A percentile compares a stretch with the other conserved stretches of the same genome.
Conservation (phyloP, 1,140 invertebrate species). For the Apis florea region DNA sequence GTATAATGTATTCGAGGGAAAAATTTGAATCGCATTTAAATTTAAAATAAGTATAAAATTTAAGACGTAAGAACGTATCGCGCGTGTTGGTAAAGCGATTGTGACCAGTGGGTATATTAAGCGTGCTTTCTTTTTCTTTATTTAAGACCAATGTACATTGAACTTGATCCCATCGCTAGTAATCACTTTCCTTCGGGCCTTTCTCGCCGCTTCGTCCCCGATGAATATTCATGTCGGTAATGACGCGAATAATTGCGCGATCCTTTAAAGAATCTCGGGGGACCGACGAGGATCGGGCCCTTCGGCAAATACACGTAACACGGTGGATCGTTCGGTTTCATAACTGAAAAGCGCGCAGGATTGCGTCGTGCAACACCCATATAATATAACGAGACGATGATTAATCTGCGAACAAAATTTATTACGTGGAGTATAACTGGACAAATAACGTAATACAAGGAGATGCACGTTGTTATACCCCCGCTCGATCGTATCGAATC, state of each 20-base stretch:
- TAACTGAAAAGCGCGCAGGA: conserved; percentile 28
- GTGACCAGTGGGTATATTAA: not conserved
- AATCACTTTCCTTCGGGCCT: conserved; percentile 44
- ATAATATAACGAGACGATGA: not conserved
- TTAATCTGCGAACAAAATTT: not conserved
- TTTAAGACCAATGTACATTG: conserved; percentile 17
- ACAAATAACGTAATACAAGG: too few species aligned
- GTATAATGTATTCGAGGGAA: too few species aligned
- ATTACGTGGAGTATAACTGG: too few species aligned
- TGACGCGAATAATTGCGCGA: conserved; percentile 66
- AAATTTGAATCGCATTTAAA: too few species aligned
- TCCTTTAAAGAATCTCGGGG: conserved; percentile 43
- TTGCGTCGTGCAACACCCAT: conserved; percentile 2
- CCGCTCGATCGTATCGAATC: too few species aligned
- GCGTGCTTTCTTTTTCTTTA: not conserved
- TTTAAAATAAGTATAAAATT: not conserved
- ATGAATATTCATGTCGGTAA: conserved; percentile 71
- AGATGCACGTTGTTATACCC: too few species aligned
- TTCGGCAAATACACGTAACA: conserved; percentile 53
- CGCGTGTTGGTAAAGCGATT: not conserved
- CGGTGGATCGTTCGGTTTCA: conserved; percentile 54
- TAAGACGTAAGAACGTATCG: not conserved
- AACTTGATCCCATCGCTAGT: conserved; percentile 60
- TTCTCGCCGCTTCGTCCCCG: conserved; percentile 31
- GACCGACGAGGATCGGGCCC: conserved; percentile 23